Evolutionary conservation across 2,113 vertebrate species (phyloP).

Genomic region (Chauna torquata): DNA sequence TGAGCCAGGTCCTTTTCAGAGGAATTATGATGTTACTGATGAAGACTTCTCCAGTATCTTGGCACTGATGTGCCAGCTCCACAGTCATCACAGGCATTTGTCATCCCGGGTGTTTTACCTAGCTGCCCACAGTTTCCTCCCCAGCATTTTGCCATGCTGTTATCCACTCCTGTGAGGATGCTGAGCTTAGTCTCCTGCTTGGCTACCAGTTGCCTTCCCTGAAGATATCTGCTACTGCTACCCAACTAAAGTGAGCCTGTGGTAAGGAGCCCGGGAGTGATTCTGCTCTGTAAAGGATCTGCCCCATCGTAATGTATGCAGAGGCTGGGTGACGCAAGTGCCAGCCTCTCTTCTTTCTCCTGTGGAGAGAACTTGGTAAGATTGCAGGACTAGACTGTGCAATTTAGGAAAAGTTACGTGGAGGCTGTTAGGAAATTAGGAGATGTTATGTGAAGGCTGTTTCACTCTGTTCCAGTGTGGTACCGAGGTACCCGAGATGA

Average conservation of each 20-base stretch:
- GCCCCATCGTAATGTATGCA: neutral
- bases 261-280: neutral
- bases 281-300: neutral
- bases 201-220: conserved; percentile 19
- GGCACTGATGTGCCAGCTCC: neutral
- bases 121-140: conserved; percentile 40
- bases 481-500: neutral
- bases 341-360: neutral
- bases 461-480: neutral
- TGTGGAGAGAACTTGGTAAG: neutral
- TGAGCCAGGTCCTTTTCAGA: conserved; percentile 47
- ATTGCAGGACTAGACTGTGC: neutral
- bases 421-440: neutral
- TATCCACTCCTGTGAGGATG: neutral
- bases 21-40: neutral
- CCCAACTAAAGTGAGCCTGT: neutral
- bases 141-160: neutral
- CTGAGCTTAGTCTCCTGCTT: neutral
- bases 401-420: neutral
- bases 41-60: neutral
- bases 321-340: neutral
- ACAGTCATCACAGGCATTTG: conserved; percentile 13
- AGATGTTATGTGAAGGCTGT: neutral
- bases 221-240: neutral
- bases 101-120: conserved; percentile 32